Percentiles rank a stretch among this genome's conserved stretches.
Conservation (phyloP, 2,888 invertebrate species). For the Cremastobaeus sp. region DNA sequence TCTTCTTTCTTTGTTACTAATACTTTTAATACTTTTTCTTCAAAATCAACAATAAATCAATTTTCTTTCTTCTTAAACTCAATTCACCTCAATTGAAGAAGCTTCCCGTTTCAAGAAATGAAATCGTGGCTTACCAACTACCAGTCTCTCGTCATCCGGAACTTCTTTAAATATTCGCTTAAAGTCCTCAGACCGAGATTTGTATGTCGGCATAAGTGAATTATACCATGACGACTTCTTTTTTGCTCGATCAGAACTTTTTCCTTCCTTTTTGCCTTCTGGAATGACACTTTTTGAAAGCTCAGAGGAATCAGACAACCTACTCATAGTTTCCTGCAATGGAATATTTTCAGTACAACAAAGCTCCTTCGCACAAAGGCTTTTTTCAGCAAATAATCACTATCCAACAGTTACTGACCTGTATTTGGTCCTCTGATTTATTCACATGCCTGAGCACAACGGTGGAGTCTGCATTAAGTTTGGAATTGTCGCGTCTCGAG, state of each 20-base stretch:
- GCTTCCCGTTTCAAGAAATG: too few relatives aligned
- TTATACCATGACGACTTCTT: constrained; percentile 91
- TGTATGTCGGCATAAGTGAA: constrained; percentile 93
- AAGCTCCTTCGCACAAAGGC: not conserved
- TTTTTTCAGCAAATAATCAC: not conserved
- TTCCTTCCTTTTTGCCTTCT: constrained; percentile 77
- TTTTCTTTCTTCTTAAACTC: not conserved
- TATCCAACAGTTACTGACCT: too few relatives aligned
- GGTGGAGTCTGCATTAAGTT: constrained; percentile 62
- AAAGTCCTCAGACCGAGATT: constrained; percentile 95
- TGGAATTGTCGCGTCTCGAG: constrained; percentile 52
- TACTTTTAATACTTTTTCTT: too few relatives aligned
- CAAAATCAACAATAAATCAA: too few relatives aligned
- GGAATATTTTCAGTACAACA: constrained; percentile 1
- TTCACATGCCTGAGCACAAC: constrained; percentile 64
- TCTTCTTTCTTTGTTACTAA: constrained; percentile 5
- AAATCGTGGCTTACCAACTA: constrained; percentile 85
- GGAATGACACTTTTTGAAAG: constrained; percentile 66
- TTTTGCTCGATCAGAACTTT: constrained; percentile 81
- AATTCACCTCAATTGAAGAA: too few relatives aligned
- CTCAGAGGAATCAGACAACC: constrained; percentile 76
- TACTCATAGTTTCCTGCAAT: constrained; percentile 71
- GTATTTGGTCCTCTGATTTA: constrained; percentile 44
- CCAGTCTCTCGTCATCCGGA: constrained; percentile 92
- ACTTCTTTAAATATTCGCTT: constrained; percentile 94